phyloP scores from a whole-genome alignment of 2,797 vertebrate genomes.

The Phalloptychus januarius region DNA sequence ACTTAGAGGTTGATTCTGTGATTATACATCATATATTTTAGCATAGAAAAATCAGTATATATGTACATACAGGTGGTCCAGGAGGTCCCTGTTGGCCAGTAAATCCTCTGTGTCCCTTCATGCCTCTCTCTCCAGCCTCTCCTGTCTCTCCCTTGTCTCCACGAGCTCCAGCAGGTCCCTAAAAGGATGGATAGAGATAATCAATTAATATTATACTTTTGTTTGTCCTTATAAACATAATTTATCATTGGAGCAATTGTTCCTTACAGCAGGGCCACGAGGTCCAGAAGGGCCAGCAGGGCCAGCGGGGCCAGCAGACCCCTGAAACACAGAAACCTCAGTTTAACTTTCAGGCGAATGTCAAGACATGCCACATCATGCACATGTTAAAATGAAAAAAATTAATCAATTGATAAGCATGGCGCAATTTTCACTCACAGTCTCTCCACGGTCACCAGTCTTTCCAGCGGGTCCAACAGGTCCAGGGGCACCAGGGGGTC shows the following conservation, averaged over 20 bases:
- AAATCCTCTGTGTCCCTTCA: slow-evolving; percentile 99
- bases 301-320: slow-evolving; percentile 86
- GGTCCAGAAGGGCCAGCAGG: slow-evolving; percentile 87
- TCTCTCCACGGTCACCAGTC: slow-evolving; percentile 94
- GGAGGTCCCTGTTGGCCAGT: slow-evolving; percentile 95
- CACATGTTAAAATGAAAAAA: not conserved
- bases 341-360: not conserved
- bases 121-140: slow-evolving; percentile 96
- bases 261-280: slow-evolving; percentile 93
- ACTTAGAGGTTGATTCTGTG: slow-evolving; percentile 8
- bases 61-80: slow-evolving; percentile 88
- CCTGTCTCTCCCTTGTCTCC: slow-evolving; percentile 98
- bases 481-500: slow-evolving; percentile 93
- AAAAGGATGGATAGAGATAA: slow-evolving; percentile 8
- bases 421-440: slow-evolving; percentile 78
- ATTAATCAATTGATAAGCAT: too few species aligned
- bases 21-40: not conserved
- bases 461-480: slow-evolving; percentile 96
- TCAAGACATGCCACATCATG: not conserved
- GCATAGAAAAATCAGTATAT: not conserved
- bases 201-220: not conserved
- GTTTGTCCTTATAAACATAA: not conserved
- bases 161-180: slow-evolving; percentile 91
- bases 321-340: slow-evolving; percentile 74
- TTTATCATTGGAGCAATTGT: not conserved